These are phyloP conservation scores for Formica exsecta DNA, from an alignment of 1,140 invertebrate species.

Conservation along the genomic window DNA sequence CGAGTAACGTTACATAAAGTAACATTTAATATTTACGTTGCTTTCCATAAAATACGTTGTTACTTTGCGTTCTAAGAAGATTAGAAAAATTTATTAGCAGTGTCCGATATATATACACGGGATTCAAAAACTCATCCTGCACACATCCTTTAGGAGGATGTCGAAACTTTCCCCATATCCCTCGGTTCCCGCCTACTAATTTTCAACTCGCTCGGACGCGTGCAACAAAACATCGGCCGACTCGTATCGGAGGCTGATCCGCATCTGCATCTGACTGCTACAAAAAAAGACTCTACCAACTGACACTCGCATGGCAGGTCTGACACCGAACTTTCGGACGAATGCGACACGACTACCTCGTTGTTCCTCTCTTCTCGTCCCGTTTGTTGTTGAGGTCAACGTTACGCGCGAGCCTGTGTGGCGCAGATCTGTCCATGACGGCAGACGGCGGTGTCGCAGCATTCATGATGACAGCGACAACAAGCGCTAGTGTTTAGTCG, in stretches of 20 bases:
- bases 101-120: neutral
- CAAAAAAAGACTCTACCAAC: constrained; percentile 64
- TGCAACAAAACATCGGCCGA: constrained; percentile 61
- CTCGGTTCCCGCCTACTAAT: constrained; percentile 63
- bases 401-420: constrained; percentile 69
- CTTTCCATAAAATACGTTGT: neutral
- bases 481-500: constrained; percentile 50
- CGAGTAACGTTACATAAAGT: neutral
- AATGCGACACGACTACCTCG: constrained; percentile 30
- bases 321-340: constrained; percentile 28
- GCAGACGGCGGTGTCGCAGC: constrained; percentile 78
- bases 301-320: constrained; percentile 52
- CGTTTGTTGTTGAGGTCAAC: constrained; percentile 74
- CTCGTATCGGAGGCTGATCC: constrained; percentile 58
- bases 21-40: neutral
- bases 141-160: neutral
- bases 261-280: constrained; percentile 80
- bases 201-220: constrained; percentile 67
- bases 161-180: constrained; percentile 62
- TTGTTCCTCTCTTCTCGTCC: constrained; percentile 36
- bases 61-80: neutral
- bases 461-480: constrained; percentile 70
- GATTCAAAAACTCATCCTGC: constrained; percentile 18
- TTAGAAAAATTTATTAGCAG: neutral
- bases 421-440: constrained; percentile 77